Conservation (phyloP, 2,888 invertebrate species). For the Macrosiphum euphorbiae region DNA sequence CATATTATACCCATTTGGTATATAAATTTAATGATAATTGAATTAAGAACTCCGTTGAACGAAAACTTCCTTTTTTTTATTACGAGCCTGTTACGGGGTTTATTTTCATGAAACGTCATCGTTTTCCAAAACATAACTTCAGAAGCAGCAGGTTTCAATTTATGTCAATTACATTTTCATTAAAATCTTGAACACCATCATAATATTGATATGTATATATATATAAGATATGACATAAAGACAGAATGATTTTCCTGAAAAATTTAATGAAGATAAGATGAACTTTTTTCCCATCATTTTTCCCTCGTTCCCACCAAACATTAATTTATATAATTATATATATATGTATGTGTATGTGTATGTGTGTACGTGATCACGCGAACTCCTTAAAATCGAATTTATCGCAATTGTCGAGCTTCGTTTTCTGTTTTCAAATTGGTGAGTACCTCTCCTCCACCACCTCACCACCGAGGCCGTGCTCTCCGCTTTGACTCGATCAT, state of each 20-base stretch:
- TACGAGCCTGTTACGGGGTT: neutral
- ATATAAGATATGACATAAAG: neutral
- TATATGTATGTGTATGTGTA: neutral
- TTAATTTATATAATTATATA: neutral
- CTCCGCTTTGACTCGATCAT: neutral
- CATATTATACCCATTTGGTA: too few species aligned
- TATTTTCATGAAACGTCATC: neutral
- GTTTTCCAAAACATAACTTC: neutral
- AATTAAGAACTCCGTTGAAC: neutral
- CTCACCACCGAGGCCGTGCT: neutral
- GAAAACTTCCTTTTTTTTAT: neutral
- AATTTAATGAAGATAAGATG: conserved; percentile 15
- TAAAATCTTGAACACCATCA: neutral
- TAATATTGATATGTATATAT: neutral
- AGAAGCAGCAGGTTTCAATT: neutral
- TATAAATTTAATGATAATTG: neutral
- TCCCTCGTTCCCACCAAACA: neutral
- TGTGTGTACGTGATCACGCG: neutral
- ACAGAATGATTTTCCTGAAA: neutral
- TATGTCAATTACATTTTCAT: conserved; percentile 3
- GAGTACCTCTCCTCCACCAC: too few species aligned
- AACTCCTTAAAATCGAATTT: conserved; percentile 29
- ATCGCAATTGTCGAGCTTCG: neutral
- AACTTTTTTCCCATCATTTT: neutral
- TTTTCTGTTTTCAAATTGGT: neutral